These are phyloP conservation scores for Craniophora ligustri DNA, from an alignment of 2,888 invertebrate species.

Conservation along the genomic window DNA sequence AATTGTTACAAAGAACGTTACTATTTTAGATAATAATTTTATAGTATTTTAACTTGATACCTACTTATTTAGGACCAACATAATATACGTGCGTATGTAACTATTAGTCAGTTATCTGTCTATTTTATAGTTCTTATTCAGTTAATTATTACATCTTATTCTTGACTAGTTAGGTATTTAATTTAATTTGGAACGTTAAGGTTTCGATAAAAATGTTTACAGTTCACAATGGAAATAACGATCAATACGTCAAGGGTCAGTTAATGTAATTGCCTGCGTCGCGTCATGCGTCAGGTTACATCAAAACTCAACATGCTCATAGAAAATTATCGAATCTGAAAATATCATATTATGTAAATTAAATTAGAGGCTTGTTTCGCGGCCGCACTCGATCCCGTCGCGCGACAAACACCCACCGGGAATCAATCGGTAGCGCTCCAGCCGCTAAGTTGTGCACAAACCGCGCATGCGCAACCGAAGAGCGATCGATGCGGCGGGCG, in stretches of 20 bases:
- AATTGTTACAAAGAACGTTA: too few species aligned
- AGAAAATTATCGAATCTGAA: conserved; percentile 31
- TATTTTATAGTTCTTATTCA: too few species aligned
- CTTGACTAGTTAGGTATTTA: too few species aligned
- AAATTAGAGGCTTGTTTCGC: conserved; percentile 47
- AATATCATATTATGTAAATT: conserved; percentile 56
- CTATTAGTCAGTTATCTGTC: too few species aligned
- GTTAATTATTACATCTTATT: too few species aligned
- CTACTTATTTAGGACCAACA: too few species aligned
- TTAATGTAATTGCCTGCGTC: conserved; percentile 26
- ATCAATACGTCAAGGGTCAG: conserved; percentile 31
- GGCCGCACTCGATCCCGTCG: conserved; percentile 46
- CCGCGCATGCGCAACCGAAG: conserved; percentile 71
- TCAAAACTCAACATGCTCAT: conserved; percentile 32
- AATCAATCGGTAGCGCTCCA: conserved; percentile 72
- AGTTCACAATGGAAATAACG: conserved; percentile 12
- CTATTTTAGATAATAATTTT: too few species aligned
- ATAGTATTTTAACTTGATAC: too few species aligned
- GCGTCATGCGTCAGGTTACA: conserved; percentile 1
- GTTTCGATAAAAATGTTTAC: background rate
- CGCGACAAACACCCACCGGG: conserved; percentile 54
- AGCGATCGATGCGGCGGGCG: conserved; percentile 79
- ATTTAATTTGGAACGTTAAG: background rate
- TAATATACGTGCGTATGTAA: too few species aligned
- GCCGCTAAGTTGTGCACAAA: conserved; percentile 65